These are phyloP conservation scores for Danio rerio DNA, from an alignment of 2,113 vertebrate species.

Conservation along the genomic window GRCz12tu NC_133191.1:6565501-6566000, in stretches of 20 bases:
- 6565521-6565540: not conserved
- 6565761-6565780: not conserved
- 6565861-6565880: not conserved
- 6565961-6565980: no score
- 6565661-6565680: slow-evolving; percentile 87
- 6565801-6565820: not conserved
- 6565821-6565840: not conserved
- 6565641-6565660: slow-evolving; percentile 75
- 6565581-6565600: not conserved
- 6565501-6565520: not conserved
- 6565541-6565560: not conserved
- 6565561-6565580: not conserved
- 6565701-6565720: slow-evolving; percentile 87
- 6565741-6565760: no score
- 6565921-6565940: no score
- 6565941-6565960: no score
- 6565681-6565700: slow-evolving; percentile 86
- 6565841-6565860: not conserved
- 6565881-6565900: not conserved
- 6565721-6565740: slow-evolving; percentile 71
- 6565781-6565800: not conserved
- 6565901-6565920: no score
- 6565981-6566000: no score
- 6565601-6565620: not conserved
- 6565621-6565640: not conserved